Evolutionary conservation across 2,113 vertebrate genomes (phyloP).

Genomic region (Formicarius rufipectus): DNA sequence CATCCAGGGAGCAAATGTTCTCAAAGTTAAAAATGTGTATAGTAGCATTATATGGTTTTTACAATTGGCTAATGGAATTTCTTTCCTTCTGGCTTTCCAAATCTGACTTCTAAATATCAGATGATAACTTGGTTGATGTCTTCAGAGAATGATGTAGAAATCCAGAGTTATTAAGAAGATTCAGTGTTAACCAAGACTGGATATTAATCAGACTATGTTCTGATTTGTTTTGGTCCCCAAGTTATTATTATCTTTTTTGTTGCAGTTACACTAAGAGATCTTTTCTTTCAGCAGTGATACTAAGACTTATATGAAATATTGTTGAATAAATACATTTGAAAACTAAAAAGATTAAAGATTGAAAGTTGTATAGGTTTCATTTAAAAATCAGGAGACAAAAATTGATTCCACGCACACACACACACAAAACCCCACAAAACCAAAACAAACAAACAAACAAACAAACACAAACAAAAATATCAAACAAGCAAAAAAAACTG

Average conservation of each 20-base stretch:
- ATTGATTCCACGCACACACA: accelerated
- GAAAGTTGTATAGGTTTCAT: not conserved
- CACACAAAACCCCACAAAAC: too few species aligned
- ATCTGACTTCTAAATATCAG: not conserved
- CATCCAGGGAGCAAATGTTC: not conserved
- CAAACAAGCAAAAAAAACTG: too few species aligned
- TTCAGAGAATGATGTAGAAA: not conserved
- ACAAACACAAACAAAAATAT: too few species aligned
- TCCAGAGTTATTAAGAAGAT: not conserved
- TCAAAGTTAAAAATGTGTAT: not conserved
- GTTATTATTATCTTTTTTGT: not conserved
- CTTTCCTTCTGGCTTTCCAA: not conserved
- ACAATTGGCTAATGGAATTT: not conserved
- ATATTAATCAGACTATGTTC: not conserved
- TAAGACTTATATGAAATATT: not conserved
- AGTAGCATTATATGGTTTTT: not conserved
- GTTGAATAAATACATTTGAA: not conserved
- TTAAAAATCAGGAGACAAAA: not conserved
- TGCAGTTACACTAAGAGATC: not conserved
- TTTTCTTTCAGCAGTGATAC: not conserved
- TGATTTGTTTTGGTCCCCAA: not conserved
- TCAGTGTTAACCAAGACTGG: not conserved
- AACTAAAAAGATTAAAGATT: not conserved
- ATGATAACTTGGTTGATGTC: not conserved
- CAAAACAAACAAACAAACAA: too few species aligned